Evolutionary conservation across 2,888 invertebrate species (phyloP).

Genomic region (Choristoneura rosaceana): DNA sequence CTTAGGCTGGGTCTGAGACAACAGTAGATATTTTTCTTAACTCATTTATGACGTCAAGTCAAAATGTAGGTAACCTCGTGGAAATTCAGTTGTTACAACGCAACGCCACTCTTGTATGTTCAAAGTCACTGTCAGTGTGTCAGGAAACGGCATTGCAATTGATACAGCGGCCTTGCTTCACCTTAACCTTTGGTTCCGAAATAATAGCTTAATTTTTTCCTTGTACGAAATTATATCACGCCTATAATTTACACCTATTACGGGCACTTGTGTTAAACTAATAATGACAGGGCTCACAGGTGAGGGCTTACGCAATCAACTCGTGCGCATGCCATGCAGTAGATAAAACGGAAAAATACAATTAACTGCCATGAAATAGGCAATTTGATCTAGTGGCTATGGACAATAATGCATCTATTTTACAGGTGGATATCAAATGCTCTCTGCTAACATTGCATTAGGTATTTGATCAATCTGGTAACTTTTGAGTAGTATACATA

Average conservation of each 20-base stretch:
- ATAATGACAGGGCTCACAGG: conserved; percentile 36
- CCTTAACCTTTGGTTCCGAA: neutral
- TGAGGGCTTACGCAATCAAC: conserved; percentile 28
- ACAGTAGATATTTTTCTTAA: too few species aligned
- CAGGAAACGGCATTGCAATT: neutral
- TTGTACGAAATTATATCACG: conserved; percentile 10
- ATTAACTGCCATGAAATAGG: conserved; percentile 28
- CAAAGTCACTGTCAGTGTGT: neutral
- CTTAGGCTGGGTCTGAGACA: too few species aligned
- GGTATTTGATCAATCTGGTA: too few species aligned
- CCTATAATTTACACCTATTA: conserved; percentile 25
- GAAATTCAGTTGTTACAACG: too few species aligned
- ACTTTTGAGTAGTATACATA: too few species aligned
- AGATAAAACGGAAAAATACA: conserved; percentile 15
- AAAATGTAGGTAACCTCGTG: too few species aligned
- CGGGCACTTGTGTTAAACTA: conserved; percentile 27
- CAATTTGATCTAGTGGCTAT: conserved; percentile 4
- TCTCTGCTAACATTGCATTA: too few species aligned
- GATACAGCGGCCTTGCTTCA: neutral
- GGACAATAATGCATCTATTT: neutral
- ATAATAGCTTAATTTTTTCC: conserved; percentile 30
- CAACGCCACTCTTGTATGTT: too few species aligned
- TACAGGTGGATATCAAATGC: neutral
- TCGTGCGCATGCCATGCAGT: conserved; percentile 8
- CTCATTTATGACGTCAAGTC: too few species aligned